Evolutionary conservation across 2,888 invertebrate species (phyloP).

Genomic region (Nomada ruficornis): DNA sequence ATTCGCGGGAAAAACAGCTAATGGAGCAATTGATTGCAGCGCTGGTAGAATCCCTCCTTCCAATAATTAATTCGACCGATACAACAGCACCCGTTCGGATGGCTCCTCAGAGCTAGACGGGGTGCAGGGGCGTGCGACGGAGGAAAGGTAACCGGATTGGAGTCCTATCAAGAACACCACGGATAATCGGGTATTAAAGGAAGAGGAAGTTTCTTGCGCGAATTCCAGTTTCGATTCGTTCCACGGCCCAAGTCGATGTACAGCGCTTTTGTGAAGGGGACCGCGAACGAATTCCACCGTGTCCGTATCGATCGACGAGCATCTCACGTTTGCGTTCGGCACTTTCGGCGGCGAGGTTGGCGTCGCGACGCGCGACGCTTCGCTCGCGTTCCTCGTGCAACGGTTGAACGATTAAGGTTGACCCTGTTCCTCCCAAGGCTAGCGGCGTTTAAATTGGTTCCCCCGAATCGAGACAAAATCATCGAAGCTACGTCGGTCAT

Average conservation of each 20-base stretch:
- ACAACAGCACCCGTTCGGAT: conserved; percentile 43
- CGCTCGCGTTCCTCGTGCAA: not conserved
- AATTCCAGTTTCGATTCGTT: conserved; percentile 27
- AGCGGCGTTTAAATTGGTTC: not conserved
- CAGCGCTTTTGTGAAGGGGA: not conserved
- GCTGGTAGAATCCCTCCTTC: conserved; percentile 7
- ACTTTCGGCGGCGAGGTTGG: not conserved
- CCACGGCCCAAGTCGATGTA: not conserved
- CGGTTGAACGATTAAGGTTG: not conserved
- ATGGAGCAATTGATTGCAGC: not conserved
- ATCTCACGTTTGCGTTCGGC: not conserved
- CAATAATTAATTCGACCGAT: conserved; percentile 54
- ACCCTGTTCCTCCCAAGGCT: not conserved
- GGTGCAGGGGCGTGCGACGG: not conserved
- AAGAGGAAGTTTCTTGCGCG: conserved; percentile 18
- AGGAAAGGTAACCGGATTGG: conserved; percentile 37
- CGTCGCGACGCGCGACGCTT: not conserved
- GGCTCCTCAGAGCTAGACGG: conserved; percentile 33
- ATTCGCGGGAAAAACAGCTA: conserved; percentile 21
- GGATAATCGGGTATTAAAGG: conserved; percentile 61
- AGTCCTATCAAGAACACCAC: conserved; percentile 41
- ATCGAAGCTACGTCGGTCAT: not conserved
- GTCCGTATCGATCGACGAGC: not conserved
- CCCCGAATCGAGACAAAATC: not conserved
- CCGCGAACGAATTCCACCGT: not conserved